Conservation (phyloP, 2,113 vertebrate species). For the Noctilio leporinus region DNA sequence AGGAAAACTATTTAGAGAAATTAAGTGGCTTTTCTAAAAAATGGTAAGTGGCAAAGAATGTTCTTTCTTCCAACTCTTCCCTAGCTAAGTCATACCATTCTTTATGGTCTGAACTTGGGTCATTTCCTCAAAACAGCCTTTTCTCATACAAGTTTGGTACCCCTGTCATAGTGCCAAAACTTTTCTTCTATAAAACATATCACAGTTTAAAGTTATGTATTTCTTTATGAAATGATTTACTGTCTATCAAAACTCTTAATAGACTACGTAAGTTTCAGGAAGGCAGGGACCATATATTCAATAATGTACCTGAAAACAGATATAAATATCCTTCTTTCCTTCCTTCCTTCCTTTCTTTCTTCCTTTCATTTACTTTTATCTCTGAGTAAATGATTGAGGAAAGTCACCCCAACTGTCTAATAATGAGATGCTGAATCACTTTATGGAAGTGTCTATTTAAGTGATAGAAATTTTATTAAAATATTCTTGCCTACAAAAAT, state of each 20-base stretch:
- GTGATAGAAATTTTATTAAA: not conserved
- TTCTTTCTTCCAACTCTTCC: not conserved
- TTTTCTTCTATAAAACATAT: not conserved
- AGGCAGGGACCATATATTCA: not conserved
- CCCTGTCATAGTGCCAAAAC: not conserved
- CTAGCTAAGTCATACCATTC: not conserved
- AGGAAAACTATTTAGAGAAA: not conserved
- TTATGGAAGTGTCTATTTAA: not conserved
- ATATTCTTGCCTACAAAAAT: not conserved
- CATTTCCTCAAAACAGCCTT: not conserved
- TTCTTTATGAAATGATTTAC: constrained; percentile 5
- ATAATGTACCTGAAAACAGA: not conserved
- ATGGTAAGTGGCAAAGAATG: not conserved
- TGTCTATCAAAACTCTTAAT: not conserved
- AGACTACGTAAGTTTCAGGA: not conserved
- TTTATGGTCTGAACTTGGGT: not conserved
- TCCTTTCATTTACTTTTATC: no score
- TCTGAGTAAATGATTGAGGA: not conserved
- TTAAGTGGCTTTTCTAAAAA: not conserved
- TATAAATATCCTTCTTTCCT: not conserved
- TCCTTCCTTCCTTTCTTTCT: no score
- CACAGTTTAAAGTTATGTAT: not conserved
- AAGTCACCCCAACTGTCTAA: not conserved
- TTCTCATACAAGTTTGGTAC: not conserved
- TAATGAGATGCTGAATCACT: not conserved